A percentile compares a stretch with the other conserved stretches of the same genome.
Conservation (phyloP, 2,888 invertebrate genomes). For the Drosophila anomelani region DNA sequence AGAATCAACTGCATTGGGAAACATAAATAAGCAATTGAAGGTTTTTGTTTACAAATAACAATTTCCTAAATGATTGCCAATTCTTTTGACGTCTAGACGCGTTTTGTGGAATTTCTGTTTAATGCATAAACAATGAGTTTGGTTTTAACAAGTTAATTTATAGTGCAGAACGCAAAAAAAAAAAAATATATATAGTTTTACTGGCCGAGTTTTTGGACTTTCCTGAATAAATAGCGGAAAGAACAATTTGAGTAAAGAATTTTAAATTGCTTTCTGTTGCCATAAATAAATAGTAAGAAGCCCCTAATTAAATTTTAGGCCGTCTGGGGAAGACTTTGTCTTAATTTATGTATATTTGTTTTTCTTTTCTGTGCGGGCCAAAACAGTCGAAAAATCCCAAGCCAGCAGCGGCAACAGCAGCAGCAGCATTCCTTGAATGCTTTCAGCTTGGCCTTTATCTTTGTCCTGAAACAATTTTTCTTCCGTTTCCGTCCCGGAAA, state of each 20-base stretch:
- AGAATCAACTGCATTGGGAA: not conserved
- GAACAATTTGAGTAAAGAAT: not conserved
- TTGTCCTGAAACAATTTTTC: conserved; percentile 8
- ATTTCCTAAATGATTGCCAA: not conserved
- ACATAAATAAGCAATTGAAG: conserved; percentile 3
- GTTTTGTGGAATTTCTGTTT: not conserved
- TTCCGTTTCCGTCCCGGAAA: conserved; percentile 7
- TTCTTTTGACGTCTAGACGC: not conserved
- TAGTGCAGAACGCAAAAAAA: not conserved
- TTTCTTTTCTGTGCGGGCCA: not conserved
- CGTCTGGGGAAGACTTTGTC: conserved; percentile 1
- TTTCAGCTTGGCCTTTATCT: conserved; percentile 53
- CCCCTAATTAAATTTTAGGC: conserved; percentile 19
- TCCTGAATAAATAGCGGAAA: not conserved
- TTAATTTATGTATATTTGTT: conserved; percentile 31
- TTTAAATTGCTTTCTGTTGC: conserved; percentile 1
- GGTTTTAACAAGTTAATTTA: conserved; percentile 2
- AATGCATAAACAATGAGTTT: conserved; percentile 2
- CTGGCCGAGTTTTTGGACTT: not conserved
- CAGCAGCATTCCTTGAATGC: conserved; percentile 58
- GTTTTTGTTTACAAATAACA: conserved; percentile 1
- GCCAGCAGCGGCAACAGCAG: conserved; percentile 21
- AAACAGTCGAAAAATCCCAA: conserved; percentile 13
- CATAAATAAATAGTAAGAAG: conserved; percentile 10
- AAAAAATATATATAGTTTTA: too few relatives aligned